Conservation (phyloP, 2,888 invertebrate genomes). For the Tipula helvola region DNA sequence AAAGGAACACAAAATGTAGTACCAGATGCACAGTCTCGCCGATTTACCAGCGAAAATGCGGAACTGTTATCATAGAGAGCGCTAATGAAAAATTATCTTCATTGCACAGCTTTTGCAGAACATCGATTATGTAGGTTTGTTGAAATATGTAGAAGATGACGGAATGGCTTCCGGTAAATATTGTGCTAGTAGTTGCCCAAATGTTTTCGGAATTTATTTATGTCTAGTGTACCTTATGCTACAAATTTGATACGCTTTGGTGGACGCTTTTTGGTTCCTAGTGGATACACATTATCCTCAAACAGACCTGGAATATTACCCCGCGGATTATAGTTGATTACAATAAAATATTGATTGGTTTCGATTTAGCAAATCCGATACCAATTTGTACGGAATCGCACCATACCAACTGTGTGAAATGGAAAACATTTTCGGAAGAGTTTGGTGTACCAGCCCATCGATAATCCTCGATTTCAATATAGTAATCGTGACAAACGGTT, state of each 20-base stretch:
- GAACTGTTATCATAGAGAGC: no score
- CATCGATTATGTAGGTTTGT: no score
- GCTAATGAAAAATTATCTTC: no score
- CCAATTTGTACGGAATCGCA: background rate
- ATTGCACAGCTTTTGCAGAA: no score
- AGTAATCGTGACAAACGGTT: background rate
- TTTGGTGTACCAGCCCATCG: background rate
- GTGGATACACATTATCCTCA: background rate
- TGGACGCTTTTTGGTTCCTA: background rate
- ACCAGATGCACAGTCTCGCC: no score
- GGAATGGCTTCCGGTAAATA: background rate
- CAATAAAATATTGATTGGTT: background rate
- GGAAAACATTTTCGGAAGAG: background rate
- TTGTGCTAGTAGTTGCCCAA: background rate
- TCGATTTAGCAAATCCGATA: background rate
- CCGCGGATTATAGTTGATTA: background rate
- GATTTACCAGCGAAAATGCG: no score
- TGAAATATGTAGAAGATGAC: no score
- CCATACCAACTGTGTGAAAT: background rate
- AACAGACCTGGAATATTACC: background rate
- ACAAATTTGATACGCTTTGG: background rate
- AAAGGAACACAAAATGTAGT: no score
- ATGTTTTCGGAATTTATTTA: background rate
- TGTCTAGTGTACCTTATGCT: background rate
- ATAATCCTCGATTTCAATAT: background rate